A percentile compares a stretch with the other conserved stretches of the same genome.
phyloP scores from a whole-genome alignment of 2,797 vertebrate genomes.

The Lophura swinhoii region DNA sequence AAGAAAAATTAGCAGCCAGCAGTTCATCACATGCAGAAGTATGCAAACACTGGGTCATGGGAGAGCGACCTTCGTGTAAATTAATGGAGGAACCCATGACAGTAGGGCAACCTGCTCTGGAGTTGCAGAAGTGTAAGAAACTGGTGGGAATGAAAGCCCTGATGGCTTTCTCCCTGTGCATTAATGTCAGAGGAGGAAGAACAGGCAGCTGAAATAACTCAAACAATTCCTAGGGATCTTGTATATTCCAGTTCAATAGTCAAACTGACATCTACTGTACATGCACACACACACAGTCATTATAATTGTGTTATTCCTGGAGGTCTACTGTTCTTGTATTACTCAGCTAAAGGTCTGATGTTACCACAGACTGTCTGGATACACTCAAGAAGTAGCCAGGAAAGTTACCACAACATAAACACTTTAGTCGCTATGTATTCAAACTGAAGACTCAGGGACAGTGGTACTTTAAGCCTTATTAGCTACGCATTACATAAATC shows the following conservation, averaged over 20 bases:
- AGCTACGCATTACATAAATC: neutral
- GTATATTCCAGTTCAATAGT: neutral
- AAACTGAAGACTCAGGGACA: neutral
- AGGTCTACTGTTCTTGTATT: neutral
- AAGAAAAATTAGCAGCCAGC: neutral
- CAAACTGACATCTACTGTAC: neutral
- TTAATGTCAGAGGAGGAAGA: neutral
- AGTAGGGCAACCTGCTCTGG: neutral
- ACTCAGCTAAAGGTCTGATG: neutral
- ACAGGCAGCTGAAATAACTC: neutral
- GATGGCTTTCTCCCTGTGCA: neutral
- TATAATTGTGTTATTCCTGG: neutral
- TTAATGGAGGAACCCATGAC: neutral
- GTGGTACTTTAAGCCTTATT: neutral
- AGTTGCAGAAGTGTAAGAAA: neutral
- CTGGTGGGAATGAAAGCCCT: neutral
- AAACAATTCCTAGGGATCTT: neutral
- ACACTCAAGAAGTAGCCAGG: neutral
- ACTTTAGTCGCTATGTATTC: neutral
- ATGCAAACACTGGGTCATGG: neutral
- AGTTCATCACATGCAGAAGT: neutral
- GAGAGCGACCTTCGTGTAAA: neutral
- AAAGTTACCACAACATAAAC: neutral
- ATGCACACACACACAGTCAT: neutral
- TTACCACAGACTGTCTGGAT: neutral